Evolutionary conservation across 2,113 vertebrate species (phyloP).

Genomic region (Rhagologus leucostigma): DNA sequence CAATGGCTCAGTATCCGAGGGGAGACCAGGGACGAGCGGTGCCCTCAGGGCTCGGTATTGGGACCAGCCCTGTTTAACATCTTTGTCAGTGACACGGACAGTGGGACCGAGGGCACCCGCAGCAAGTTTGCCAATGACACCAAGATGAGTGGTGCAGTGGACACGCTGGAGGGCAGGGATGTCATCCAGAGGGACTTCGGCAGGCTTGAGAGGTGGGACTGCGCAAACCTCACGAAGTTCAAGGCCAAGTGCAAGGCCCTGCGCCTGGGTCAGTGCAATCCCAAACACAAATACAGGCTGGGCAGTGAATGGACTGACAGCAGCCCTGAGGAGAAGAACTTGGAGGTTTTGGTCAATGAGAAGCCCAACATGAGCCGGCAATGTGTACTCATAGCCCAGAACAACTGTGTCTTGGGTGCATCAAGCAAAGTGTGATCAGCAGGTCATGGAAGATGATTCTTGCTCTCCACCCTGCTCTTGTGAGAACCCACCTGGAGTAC

Average conservation of each 20-base stretch:
- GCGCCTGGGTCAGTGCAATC: background rate
- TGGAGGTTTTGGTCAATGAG: background rate
- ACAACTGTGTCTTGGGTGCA: background rate
- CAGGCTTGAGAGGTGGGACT: background rate
- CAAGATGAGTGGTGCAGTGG: background rate
- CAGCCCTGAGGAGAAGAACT: background rate
- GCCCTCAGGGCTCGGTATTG: rapidly evolving
- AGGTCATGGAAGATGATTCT: background rate
- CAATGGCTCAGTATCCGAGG: background rate
- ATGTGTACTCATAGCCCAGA: background rate
- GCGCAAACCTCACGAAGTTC: rapidly evolving
- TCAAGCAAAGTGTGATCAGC: background rate
- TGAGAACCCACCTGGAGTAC: background rate
- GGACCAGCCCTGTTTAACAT: background rate
- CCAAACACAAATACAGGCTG: background rate
- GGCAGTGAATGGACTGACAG: background rate
- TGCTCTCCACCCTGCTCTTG: background rate
- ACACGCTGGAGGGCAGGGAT: background rate
- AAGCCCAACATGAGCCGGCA: background rate
- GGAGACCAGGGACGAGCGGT: rapidly evolving
- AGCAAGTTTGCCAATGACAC: background rate
- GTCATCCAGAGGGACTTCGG: background rate
- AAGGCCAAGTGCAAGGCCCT: background rate
- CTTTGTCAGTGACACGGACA: rapidly evolving
- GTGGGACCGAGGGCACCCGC: background rate